Evolutionary conservation across 2,797 vertebrate genomes (phyloP).

Genomic region (Cryptoblepharus egeriae): DNA sequence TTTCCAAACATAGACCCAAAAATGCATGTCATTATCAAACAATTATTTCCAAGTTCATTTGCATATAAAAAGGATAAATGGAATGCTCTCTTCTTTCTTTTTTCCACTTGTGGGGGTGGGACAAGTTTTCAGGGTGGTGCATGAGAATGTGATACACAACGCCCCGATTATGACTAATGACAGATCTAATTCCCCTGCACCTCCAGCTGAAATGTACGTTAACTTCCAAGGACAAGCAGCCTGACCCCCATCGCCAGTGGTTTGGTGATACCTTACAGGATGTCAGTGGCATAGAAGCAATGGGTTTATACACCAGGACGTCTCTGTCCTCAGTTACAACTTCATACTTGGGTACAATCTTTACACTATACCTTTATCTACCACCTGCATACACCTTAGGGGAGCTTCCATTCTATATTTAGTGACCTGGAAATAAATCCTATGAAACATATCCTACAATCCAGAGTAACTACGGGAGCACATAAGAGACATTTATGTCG

Average conservation of each 20-base stretch:
- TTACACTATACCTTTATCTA: no score
- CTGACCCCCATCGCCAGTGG: constrained; percentile 50
- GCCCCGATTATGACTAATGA: constrained; percentile 67
- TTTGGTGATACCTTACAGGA: constrained; percentile 45
- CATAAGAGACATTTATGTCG: no score
- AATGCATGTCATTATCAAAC: constrained; percentile 80
- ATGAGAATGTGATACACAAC: constrained; percentile 59
- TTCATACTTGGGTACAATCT: no score
- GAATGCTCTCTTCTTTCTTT: constrained; percentile 58
- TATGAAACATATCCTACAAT: no score
- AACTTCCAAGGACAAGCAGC: constrained; percentile 53
- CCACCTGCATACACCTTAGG: no score
- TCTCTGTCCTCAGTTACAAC: no score
- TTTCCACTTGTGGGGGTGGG: constrained; percentile 62
- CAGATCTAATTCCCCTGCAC: constrained; percentile 65
- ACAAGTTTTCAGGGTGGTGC: constrained; percentile 68
- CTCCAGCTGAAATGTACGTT: constrained; percentile 53
- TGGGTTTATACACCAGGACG: not conserved
- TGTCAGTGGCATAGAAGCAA: constrained; percentile 51
- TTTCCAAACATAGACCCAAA: constrained; percentile 75
- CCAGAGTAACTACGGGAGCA: no score
- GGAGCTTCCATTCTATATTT: no score
- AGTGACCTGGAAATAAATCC: no score
- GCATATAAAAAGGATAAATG: constrained; percentile 81
- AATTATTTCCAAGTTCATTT: constrained; percentile 83